These are phyloP conservation scores for Echinops telfairi DNA, from an alignment of 2,113 vertebrate genomes.

Conservation along the genomic window DNA sequence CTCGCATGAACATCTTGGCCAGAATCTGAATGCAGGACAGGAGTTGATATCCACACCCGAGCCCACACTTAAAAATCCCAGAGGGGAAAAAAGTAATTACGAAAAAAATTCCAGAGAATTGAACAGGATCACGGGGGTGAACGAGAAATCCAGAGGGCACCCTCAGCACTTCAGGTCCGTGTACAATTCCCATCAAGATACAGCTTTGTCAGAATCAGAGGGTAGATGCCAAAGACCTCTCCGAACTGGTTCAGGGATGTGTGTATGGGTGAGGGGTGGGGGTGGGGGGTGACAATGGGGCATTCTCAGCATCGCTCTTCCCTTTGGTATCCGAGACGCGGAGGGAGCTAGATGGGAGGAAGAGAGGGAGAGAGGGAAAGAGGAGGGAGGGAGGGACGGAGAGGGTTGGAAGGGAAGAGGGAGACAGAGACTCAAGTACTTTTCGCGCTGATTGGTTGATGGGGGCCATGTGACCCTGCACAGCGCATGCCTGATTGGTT, in stretches of 20 bases:
- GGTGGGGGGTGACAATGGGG: not conserved
- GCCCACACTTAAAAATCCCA: not conserved
- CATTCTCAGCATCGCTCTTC: not conserved
- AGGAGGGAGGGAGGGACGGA: not conserved
- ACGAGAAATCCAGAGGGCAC: not conserved
- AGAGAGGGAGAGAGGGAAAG: not conserved
- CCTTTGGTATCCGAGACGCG: not conserved
- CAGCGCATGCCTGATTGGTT: constrained; percentile 76
- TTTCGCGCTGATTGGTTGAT: constrained; percentile 66
- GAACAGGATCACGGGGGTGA: not conserved
- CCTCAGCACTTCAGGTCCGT: not conserved
- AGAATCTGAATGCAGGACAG: constrained; percentile 45
- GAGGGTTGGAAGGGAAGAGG: not conserved
- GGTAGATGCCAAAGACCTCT: not conserved
- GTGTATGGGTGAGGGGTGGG: too few species aligned
- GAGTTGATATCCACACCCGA: constrained; percentile 1
- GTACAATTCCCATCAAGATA: not conserved
- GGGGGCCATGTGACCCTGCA: constrained; percentile 69
- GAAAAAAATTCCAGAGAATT: not conserved
- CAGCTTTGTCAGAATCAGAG: constrained; percentile 22
- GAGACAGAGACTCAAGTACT: constrained; percentile 29
- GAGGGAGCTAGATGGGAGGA: not conserved
- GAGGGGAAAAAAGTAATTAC: too few species aligned
- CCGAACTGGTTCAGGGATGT: not conserved
- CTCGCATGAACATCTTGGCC: not conserved